Evolutionary conservation across 2,113 vertebrate genomes (phyloP).

Genomic region (Edolisoma coerulescens): DNA sequence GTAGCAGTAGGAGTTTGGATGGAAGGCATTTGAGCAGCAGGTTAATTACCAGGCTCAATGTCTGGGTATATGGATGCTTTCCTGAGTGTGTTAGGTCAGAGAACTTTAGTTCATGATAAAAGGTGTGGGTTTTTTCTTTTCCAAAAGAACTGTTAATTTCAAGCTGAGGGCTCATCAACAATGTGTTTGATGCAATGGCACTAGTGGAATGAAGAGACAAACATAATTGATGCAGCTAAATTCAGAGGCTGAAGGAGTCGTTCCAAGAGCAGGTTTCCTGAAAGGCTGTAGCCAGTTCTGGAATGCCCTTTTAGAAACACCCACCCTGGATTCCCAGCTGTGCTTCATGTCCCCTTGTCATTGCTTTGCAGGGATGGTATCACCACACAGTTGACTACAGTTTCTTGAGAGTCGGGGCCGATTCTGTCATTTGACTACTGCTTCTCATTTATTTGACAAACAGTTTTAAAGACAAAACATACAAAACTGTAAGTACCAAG

Average conservation of each 20-base stretch:
- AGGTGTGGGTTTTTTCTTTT: not conserved
- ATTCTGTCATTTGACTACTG: not conserved
- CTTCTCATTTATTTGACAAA: not conserved
- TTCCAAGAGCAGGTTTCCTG: slow-evolving; percentile 3
- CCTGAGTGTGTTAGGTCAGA: not conserved
- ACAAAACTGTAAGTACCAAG: not conserved
- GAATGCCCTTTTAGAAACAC: not conserved
- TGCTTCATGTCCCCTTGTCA: not conserved
- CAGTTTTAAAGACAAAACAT: not conserved
- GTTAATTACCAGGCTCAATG: not conserved
- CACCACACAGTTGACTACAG: not conserved
- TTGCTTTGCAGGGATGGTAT: not conserved
- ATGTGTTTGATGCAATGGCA: not conserved
- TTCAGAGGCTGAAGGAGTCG: not conserved
- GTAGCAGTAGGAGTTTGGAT: not conserved
- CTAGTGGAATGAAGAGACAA: not conserved
- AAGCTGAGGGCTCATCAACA: not conserved
- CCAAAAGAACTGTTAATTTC: not conserved
- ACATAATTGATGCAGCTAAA: not conserved
- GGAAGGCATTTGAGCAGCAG: not conserved
- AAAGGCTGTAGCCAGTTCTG: not conserved
- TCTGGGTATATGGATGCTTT: not conserved
- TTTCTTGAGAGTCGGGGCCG: not conserved
- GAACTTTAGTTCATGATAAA: not conserved
- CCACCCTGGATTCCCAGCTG: slow-evolving; percentile 42